Percentiles rank a stretch among this genome's conserved stretches.
These are phyloP conservation scores for Adoxophyes honmai DNA, from an alignment of 1,140 invertebrate species.

Conservation along the genomic window DNA sequence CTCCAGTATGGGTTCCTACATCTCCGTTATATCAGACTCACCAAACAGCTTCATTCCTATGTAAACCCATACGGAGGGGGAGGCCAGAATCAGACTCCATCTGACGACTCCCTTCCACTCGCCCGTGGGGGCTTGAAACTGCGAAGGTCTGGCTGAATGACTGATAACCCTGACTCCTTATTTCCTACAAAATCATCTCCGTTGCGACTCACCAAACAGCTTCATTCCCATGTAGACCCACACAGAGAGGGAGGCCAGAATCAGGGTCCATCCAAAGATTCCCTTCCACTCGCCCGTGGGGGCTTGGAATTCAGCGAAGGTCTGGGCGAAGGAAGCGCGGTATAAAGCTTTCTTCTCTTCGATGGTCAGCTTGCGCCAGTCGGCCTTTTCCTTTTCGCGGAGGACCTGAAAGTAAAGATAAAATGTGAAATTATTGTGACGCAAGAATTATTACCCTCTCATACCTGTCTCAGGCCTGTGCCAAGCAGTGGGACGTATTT, in stretches of 20 bases:
- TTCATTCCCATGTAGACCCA: constrained; percentile 86
- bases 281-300: constrained; percentile 95
- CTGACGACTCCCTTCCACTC: constrained; percentile 91
- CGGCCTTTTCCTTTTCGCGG: constrained; percentile 94
- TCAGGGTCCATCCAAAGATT: constrained; percentile 78
- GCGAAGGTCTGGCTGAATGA: constrained; percentile 94
- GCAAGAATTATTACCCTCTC: too few species aligned
- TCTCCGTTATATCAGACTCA: too few species aligned
- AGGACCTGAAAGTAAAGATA: constrained; percentile 78
- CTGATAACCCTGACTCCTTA: too few species aligned
- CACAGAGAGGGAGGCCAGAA: constrained; percentile 79
- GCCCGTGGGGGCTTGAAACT: constrained; percentile 91
- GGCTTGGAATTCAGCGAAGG: constrained; percentile 93
- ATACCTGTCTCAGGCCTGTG: too few species aligned
- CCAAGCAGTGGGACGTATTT: too few species aligned
- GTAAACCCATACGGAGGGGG: constrained; percentile 82
- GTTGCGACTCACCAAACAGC: constrained; percentile 84
- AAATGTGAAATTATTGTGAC: not conserved
- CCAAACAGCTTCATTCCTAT: constrained; percentile 85
- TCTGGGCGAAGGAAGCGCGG: constrained; percentile 94
- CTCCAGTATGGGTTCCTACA: too few species aligned
- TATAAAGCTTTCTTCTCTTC: constrained; percentile 97
- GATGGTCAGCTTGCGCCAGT: constrained; percentile 92
- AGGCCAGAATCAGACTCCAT: constrained; percentile 68
- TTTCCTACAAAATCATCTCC: too few species aligned